These are phyloP conservation scores for Metopolophium dirhodum DNA, from an alignment of 1,140 invertebrate genomes.

Conservation along the genomic window DNA sequence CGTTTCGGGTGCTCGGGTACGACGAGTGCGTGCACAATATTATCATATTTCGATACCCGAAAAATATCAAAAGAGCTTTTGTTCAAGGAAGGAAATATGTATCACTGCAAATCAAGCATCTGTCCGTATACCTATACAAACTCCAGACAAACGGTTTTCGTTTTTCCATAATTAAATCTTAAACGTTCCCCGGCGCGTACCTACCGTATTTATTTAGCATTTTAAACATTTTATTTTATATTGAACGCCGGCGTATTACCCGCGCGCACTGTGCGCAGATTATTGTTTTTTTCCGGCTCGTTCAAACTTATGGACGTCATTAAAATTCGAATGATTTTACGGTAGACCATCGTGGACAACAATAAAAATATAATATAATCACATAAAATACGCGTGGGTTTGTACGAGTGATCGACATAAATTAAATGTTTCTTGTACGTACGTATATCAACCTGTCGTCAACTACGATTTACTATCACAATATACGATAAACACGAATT, in stretches of 20 bases:
- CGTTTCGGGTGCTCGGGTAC: not conserved
- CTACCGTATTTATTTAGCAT: not conserved
- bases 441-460: too few relatives aligned
- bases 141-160: not conserved
- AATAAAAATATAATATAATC: not conserved
- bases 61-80: conserved; percentile 1
- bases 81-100: not conserved
- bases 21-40: not conserved
- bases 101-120: not conserved
- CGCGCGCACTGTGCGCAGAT: not conserved
- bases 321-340: not conserved
- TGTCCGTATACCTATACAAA: not conserved
- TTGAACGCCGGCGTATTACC: not conserved
- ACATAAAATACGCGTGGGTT: not conserved
- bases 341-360: not conserved
- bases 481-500: not conserved
- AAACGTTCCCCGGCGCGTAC: not conserved
- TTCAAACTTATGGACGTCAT: not conserved
- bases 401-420: not conserved
- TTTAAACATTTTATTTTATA: not conserved
- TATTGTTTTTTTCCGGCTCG: not conserved
- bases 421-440: too few relatives aligned
- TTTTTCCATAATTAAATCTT: conserved; percentile 5
- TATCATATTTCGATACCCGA: not conserved
- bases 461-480: too few relatives aligned